Evolutionary conservation across 1,140 invertebrate species (phyloP).

Genomic region (Sycophaga agraensis): DNA sequence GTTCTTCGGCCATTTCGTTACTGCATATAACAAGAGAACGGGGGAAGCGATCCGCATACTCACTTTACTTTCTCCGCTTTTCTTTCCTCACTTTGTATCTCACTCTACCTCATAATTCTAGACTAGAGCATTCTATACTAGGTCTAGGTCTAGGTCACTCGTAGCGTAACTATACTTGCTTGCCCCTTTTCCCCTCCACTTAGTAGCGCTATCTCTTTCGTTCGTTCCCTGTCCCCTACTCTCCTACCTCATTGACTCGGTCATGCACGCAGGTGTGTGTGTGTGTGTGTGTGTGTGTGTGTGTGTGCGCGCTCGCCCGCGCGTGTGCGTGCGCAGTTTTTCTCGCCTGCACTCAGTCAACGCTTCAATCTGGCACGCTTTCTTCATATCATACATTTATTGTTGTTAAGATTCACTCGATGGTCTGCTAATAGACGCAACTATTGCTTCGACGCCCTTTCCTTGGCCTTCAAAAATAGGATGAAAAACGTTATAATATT

Average conservation of each 20-base stretch:
- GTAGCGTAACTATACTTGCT: conserved; percentile 15
- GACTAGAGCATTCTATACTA: conserved; percentile 43
- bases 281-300: neutral
- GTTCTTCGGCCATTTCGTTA: no score
- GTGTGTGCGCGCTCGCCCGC: neutral
- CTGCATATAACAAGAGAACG: no score
- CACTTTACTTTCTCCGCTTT: conserved; percentile 49
- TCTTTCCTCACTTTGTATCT: conserved; percentile 12
- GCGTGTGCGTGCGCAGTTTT: no score
- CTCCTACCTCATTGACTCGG: neutral
- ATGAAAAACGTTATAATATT: no score
- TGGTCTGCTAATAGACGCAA: no score
- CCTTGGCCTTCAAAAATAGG: no score
- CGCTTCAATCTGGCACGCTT: no score
- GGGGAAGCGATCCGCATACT: no score
- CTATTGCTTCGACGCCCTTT: no score
- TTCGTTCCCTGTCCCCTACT: neutral
- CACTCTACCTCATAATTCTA: conserved; percentile 35
- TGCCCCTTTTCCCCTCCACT: neutral
- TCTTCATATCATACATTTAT: no score
- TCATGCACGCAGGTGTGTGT: neutral
- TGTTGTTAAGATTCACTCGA: no score
- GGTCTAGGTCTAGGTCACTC: conserved; percentile 54
- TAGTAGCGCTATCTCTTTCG: neutral
- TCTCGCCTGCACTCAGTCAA: no score